phyloP scores from a whole-genome alignment of 2,888 invertebrate species.

The Cantharis rufa region DNA sequence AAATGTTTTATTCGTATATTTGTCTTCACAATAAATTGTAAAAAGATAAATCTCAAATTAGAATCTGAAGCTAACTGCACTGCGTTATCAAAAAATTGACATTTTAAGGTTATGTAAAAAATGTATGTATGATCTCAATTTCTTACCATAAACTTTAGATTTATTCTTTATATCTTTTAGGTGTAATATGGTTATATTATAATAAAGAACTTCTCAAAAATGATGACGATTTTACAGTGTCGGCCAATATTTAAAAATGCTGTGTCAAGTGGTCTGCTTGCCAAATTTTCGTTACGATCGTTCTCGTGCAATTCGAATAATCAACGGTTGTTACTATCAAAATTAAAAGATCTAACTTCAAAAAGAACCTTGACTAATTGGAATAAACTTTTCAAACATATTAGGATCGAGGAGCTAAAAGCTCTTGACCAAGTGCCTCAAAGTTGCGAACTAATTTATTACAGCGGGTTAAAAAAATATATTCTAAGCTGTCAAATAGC shows the following conservation, averaged over 20 bases:
- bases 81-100: no score
- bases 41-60: no score
- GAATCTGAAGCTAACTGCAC: no score
- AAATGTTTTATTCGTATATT: no score
- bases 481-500: constrained; percentile 41
- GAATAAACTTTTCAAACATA: constrained; percentile 32
- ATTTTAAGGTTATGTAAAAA: background rate
- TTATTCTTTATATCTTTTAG: background rate
- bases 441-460: constrained; percentile 48
- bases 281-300: background rate
- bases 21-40: no score
- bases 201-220: background rate
- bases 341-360: background rate
- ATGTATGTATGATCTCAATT: background rate
- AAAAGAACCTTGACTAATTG: constrained; percentile 32
- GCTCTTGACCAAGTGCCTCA: constrained; percentile 46
- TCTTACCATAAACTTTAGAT: background rate
- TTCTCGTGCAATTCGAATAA: background rate
- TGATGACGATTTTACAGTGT: background rate
- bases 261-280: background rate
- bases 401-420: constrained; percentile 34
- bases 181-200: background rate
- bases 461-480: constrained; percentile 45
- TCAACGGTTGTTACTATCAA: background rate
- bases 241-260: background rate